A percentile compares a stretch with the other conserved stretches of the same genome.
phyloP scores from a whole-genome alignment of 2,113 vertebrate species.

The Oncorhynchus keta region DNA sequence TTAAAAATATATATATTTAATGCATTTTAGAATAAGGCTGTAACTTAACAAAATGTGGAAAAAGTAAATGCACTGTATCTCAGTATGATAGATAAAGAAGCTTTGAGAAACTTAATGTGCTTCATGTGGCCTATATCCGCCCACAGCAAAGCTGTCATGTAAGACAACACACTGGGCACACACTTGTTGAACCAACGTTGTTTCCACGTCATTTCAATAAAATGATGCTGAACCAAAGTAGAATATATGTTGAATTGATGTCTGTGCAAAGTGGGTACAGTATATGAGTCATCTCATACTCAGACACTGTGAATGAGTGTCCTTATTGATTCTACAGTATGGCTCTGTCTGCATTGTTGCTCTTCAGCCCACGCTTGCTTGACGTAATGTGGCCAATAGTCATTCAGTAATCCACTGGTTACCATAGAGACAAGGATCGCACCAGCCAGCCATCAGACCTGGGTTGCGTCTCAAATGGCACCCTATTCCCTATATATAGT shows the following conservation, averaged over 20 bases:
- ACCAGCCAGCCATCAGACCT: constrained; percentile 46
- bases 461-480: too few species aligned
- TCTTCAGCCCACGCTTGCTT: constrained; percentile 52
- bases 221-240: too few species aligned
- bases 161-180: neutral
- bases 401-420: constrained; percentile 68
- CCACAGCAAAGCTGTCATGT: neutral
- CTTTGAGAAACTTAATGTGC: neutral
- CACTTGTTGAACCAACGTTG: too few species aligned
- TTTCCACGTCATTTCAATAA: too few species aligned
- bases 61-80: too few species aligned
- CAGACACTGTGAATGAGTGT: neutral
- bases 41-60: too few species aligned
- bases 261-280: neutral
- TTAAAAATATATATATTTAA: too few species aligned
- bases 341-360: constrained; percentile 42
- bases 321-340: neutral
- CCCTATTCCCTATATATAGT: too few species aligned
- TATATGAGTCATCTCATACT: neutral
- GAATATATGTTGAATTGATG: too few species aligned
- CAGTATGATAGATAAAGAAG: neutral
- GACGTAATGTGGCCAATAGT: constrained; percentile 53
- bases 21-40: too few species aligned
- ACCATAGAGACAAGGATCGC: constrained; percentile 64
- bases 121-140: neutral